Conservation (phyloP, 2,888 invertebrate genomes). For the Sphaerophoria rueppellii region DNA sequence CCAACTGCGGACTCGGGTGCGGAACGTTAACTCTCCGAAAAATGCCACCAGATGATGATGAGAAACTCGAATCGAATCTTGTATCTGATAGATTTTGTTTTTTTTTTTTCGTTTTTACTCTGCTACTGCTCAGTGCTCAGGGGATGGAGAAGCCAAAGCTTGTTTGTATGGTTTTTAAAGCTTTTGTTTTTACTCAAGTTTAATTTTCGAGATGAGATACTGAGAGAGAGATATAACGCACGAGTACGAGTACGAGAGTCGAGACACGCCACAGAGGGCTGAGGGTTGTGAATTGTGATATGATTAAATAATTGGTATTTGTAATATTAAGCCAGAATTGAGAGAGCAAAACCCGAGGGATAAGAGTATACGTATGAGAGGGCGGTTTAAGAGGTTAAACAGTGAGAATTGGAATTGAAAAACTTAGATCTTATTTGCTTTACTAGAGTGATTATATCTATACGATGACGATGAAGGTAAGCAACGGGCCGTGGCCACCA, state of each 20-base stretch:
- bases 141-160: slow-evolving; percentile 55
- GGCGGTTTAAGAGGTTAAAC: not conserved
- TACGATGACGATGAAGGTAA: not conserved
- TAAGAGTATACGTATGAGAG: not conserved
- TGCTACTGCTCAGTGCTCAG: not conserved
- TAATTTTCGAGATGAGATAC: not conserved
- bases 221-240: not conserved
- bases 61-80: slow-evolving; percentile 68
- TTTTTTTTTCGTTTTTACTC: not conserved
- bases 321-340: slow-evolving; percentile 18
- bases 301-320: slow-evolving; percentile 22
- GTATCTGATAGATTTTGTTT: slow-evolving; percentile 34
- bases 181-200: slow-evolving; percentile 55
- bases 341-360: slow-evolving; percentile 37
- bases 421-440: slow-evolving; percentile 32
- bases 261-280: no score
- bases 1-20: slow-evolving; percentile 67
- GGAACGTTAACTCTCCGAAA: slow-evolving; percentile 62
- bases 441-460: slow-evolving; percentile 43
- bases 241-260: not conserved
- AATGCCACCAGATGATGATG: slow-evolving; percentile 68
- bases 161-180: slow-evolving; percentile 12
- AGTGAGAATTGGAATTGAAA: slow-evolving; percentile 11
- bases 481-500: not conserved
- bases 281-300: not conserved